These are phyloP conservation scores for Orchesella flavescens DNA, from an alignment of 2,888 invertebrate genomes.

Conservation along the genomic window DNA sequence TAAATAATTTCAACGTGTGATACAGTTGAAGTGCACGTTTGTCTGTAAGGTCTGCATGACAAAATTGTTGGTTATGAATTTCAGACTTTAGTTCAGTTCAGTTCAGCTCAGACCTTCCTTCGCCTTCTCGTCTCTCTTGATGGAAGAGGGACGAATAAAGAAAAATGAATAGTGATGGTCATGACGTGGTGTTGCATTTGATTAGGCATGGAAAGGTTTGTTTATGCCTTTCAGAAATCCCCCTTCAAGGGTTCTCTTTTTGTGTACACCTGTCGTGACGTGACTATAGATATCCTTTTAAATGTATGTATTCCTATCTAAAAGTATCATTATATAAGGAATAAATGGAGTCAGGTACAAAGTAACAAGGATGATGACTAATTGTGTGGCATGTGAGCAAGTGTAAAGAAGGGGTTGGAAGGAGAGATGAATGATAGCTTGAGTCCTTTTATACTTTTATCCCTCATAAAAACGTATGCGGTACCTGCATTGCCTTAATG, in stretches of 20 bases:
- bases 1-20: slow-evolving; percentile 37
- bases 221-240: slow-evolving; percentile 26
- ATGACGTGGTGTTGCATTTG: slow-evolving; percentile 59
- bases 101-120: too few species aligned
- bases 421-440: background rate
- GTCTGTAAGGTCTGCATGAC: slow-evolving; percentile 9
- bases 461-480: slow-evolving; percentile 6
- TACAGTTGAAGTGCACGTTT: slow-evolving; percentile 44
- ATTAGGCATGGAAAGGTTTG: slow-evolving; percentile 56
- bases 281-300: background rate
- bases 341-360: background rate
- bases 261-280: background rate
- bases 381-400: slow-evolving; percentile 41
- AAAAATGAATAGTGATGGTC: slow-evolving; percentile 54
- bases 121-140: background rate
- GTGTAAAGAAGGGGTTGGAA: slow-evolving; percentile 22
- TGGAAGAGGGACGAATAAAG: background rate
- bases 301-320: background rate
- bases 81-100: too few species aligned
- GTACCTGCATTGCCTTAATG: slow-evolving; percentile 45
- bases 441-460: background rate
- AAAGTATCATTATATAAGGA: background rate
- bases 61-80: background rate
- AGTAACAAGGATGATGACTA: slow-evolving; percentile 36
- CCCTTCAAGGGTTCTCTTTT: slow-evolving; percentile 8